Percentiles rank a stretch among this genome's conserved stretches.
Conservation (phyloP, 1,140 invertebrate species). For the Drosophila sproati region DNA sequence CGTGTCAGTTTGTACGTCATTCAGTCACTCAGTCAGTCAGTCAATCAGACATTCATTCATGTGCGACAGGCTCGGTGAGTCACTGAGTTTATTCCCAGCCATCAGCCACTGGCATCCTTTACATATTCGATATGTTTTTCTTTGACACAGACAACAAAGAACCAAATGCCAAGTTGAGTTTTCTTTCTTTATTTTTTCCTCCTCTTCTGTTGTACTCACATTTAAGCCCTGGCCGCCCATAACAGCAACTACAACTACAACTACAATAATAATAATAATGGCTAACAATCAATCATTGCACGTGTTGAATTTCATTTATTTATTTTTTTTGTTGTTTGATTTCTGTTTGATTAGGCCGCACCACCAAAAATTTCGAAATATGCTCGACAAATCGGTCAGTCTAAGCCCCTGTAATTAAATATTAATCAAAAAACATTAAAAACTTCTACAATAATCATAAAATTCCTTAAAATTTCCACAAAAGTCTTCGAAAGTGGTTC, state of each 20-base stretch:
- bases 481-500: slow-evolving; percentile 9
- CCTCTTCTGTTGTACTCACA: neutral
- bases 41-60: slow-evolving; percentile 46
- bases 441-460: slow-evolving; percentile 8
- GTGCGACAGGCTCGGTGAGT: slow-evolving; percentile 54
- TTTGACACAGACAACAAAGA: slow-evolving; percentile 40
- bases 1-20: slow-evolving; percentile 58
- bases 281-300: slow-evolving; percentile 76
- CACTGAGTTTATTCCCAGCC: slow-evolving; percentile 28
- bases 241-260: neutral
- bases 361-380: slow-evolving; percentile 28
- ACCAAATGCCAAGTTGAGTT: slow-evolving; percentile 37
- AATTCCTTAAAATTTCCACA: slow-evolving; percentile 43
- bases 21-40: slow-evolving; percentile 43
- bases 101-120: slow-evolving; percentile 44
- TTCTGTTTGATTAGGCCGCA: slow-evolving; percentile 63
- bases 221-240: slow-evolving; percentile 13
- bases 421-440: slow-evolving; percentile 51
- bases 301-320: slow-evolving; percentile 31
- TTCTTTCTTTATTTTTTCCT: slow-evolving; percentile 3
- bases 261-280: slow-evolving; percentile 30
- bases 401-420: slow-evolving; percentile 53
- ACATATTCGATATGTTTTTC: neutral
- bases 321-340: slow-evolving; percentile 10
- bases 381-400: slow-evolving; percentile 60